A percentile compares a stretch with the other conserved stretches of the same genome.
These are phyloP conservation scores for Aporophyla lueneburgensis DNA, from an alignment of 2,888 invertebrate genomes.

Conservation along the genomic window DNA sequence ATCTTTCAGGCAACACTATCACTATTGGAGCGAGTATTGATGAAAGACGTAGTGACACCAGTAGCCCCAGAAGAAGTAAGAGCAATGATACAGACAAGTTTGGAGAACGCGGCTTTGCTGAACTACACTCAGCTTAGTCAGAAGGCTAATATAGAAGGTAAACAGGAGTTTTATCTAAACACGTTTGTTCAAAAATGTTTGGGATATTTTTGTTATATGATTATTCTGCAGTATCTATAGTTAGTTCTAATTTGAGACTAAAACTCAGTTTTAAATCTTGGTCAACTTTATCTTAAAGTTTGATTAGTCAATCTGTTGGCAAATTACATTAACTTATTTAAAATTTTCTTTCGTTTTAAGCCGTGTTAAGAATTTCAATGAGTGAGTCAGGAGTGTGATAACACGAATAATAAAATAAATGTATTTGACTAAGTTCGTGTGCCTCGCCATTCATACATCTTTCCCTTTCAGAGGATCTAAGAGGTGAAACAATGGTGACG, in stretches of 20 bases:
- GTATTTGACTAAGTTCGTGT: background rate
- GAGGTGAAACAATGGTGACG: slow-evolving; percentile 95
- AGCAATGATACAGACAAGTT: slow-evolving; percentile 98
- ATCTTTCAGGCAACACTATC: slow-evolving; percentile 95
- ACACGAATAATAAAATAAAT: background rate
- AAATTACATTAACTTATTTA: too few relatives aligned
- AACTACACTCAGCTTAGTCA: slow-evolving; percentile 99
- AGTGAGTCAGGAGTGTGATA: background rate
- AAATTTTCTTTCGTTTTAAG: background rate
- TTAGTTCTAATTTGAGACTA: background rate
- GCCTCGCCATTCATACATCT: background rate
- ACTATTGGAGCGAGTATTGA: slow-evolving; percentile 98
- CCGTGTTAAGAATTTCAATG: background rate
- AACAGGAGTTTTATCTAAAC: background rate
- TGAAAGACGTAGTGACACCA: slow-evolving; percentile 99
- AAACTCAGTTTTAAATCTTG: background rate
- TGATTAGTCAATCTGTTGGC: background rate
- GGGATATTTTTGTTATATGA: background rate
- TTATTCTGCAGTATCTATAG: background rate
- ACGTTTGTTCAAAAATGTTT: background rate
- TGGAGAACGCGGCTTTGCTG: slow-evolving; percentile 99
- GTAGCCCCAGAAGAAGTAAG: slow-evolving; percentile 99
- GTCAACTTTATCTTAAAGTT: too few relatives aligned
- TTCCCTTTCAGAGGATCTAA: slow-evolving; percentile 92
- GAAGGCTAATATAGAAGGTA: slow-evolving; percentile 99